These are phyloP conservation scores for Galendromus occidentalis DNA, from an alignment of 1,140 invertebrate species.

Conservation along the genomic window DNA sequence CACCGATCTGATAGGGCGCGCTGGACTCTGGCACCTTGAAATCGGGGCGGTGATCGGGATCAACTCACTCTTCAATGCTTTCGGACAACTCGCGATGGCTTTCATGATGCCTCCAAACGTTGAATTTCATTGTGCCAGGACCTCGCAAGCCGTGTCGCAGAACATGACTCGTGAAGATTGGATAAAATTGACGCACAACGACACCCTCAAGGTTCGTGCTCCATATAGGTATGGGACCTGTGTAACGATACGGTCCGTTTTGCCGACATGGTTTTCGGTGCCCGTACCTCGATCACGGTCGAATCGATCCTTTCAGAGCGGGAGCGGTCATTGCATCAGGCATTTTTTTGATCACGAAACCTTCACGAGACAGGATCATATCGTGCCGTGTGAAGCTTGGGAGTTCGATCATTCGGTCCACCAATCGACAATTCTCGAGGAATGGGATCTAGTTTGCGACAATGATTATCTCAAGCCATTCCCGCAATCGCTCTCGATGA, in stretches of 20 bases:
- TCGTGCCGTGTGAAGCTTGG: not conserved
- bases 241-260: no score
- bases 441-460: constrained; percentile 6
- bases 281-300: no score
- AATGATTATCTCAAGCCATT: constrained; percentile 8
- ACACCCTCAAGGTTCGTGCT: not conserved
- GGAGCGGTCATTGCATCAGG: not conserved
- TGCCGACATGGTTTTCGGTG: no score
- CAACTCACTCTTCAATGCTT: constrained; percentile 1
- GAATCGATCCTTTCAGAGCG: not conserved
- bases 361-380: not conserved
- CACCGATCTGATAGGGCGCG: not conserved
- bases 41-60: not conserved
- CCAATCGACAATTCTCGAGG: not conserved
- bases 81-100: not conserved
- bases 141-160: not conserved
- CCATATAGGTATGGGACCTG: no score
- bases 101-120: constrained; percentile 10
- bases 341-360: constrained; percentile 3
- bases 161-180: not conserved
- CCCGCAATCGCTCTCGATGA: not conserved
- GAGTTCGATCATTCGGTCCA: not conserved
- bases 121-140: not conserved
- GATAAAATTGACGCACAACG: not conserved
- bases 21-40: not conserved